Base-by-base conservation (phyloP, 2,888 invertebrate genomes). In the Leptinotarsa haldemani region DNA sequence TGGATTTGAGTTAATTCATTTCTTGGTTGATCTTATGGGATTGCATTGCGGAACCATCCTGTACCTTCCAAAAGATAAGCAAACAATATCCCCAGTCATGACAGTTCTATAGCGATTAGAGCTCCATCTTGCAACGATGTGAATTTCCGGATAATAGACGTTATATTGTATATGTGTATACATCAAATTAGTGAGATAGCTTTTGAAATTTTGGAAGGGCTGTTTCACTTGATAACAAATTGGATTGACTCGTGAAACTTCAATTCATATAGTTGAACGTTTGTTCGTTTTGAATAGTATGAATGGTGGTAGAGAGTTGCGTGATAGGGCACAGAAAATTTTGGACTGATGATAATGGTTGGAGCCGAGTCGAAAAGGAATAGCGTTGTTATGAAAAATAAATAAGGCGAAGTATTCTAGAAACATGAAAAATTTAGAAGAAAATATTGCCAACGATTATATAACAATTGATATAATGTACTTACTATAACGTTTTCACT, bases 211-310 rank as follows among this genome's bases (percentile, higher is more conserved):
- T 61, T 30, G n/a, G 40, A 61, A n/a, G 30, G 61, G n/a, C 30
- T 61, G 61, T 40, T 61, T 30, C n/a, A 61, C 16, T 61, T 61
- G 61, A 61, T 61, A 61, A 61, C 40, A 61, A 30, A 61, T 61
- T 61, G 61, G n/a, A 61, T 61, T 61, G 9, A 30, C 61, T 56
- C 22, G 15, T 13, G 25, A 50, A 50, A 16, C 50, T 16, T 50
- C 5, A 4, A 50, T 16, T 50, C 50, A 50, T n/a, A 50, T 50
- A 2, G 40, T 40, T 12, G 9, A 40, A 40, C 9, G 40, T 40
- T 9, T 40, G 40, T 52, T 16, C 16, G 18, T 7, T 52, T 52
- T 52, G 52, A n/a, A 52, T 52, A 52, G n/a, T 52, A 9, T 52
- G 13, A 18, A 18, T 18, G 18, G 18, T 7, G 3, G 9, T n/a